These are phyloP conservation scores for Oriolus oriolus DNA, from an alignment of 2,113 vertebrate genomes.

Conservation along the genomic window DNA sequence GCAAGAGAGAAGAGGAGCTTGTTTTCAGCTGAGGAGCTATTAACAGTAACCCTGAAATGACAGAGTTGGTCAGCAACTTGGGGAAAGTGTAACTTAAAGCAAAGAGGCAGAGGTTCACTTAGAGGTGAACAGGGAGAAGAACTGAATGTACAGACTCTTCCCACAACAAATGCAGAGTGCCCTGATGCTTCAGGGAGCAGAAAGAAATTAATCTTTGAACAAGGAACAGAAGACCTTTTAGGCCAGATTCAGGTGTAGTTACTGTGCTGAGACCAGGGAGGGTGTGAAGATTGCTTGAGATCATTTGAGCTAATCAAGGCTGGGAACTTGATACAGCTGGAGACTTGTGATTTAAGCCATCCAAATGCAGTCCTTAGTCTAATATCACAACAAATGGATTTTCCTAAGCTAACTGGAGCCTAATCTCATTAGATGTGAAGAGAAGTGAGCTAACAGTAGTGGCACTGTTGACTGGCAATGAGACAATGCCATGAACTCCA, in stretches of 20 bases:
- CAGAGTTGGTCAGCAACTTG: accelerated
- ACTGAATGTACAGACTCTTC: not conserved
- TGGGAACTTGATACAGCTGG: not conserved
- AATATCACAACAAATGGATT: not conserved
- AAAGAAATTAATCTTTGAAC: not conserved
- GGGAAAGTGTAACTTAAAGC: not conserved
- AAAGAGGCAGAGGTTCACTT: not conserved
- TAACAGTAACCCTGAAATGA: not conserved
- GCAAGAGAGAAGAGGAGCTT: not conserved
- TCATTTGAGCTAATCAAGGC: not conserved
- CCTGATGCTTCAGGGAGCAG: not conserved
- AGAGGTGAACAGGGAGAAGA: not conserved
- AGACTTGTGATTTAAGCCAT: not conserved
- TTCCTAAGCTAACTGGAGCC: not conserved
- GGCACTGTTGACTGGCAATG: not conserved
- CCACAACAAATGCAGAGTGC: not conserved
- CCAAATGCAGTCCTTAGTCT: not conserved
- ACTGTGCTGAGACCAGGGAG: not conserved
- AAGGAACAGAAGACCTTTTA: not conserved
- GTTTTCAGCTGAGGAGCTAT: not conserved
- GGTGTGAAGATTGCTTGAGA: not conserved
- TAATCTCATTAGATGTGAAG: not conserved
- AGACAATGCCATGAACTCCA: not conserved
- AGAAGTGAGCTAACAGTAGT: not conserved
- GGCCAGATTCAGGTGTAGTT: not conserved